These are phyloP conservation scores for Nezara viridula DNA, from an alignment of 2,888 invertebrate genomes.

Conservation along the genomic window DNA sequence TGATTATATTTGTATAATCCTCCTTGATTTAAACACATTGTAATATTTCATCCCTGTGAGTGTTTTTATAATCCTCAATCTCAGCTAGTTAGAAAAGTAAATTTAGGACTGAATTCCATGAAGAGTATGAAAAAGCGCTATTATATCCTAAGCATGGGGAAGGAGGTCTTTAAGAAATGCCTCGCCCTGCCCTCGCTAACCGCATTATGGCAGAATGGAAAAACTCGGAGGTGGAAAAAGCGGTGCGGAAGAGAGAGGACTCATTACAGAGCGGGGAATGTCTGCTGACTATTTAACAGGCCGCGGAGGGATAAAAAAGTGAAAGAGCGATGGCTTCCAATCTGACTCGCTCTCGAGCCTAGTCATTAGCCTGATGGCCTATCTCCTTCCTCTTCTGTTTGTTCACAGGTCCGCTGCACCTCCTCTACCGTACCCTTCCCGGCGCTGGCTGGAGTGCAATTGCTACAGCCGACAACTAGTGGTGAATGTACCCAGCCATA, in stretches of 20 bases:
- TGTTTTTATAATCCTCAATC: too few species aligned
- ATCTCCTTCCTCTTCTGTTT: slow-evolving; percentile 10
- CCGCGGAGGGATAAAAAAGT: slow-evolving; percentile 5
- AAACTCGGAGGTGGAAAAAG: neutral
- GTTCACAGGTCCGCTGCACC: neutral
- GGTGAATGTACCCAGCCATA: too few species aligned
- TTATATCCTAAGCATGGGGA: neutral
- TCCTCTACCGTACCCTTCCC: neutral
- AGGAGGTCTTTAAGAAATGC: slow-evolving; percentile 6
- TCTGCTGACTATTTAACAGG: slow-evolving; percentile 36
- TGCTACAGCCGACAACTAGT: neutral
- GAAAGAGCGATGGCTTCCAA: slow-evolving; percentile 25
- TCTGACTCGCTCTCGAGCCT: neutral
- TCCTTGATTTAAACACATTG: too few species aligned
- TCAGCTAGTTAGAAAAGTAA: too few species aligned
- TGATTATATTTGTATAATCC: too few species aligned
- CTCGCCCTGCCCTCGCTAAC: neutral
- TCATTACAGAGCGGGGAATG: slow-evolving; percentile 32
- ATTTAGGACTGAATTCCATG: neutral
- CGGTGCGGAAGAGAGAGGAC: neutral
- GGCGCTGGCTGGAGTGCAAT: neutral
- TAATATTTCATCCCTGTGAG: too few species aligned
- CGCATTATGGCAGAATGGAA: slow-evolving; percentile 24
- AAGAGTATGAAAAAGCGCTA: neutral
- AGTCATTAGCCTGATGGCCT: slow-evolving; percentile 45